A percentile compares a stretch with the other conserved stretches of the same genome.
Evolutionary conservation across 2,113 vertebrate species (phyloP).

Genomic region (Odontesthes bonariensis): DNA sequence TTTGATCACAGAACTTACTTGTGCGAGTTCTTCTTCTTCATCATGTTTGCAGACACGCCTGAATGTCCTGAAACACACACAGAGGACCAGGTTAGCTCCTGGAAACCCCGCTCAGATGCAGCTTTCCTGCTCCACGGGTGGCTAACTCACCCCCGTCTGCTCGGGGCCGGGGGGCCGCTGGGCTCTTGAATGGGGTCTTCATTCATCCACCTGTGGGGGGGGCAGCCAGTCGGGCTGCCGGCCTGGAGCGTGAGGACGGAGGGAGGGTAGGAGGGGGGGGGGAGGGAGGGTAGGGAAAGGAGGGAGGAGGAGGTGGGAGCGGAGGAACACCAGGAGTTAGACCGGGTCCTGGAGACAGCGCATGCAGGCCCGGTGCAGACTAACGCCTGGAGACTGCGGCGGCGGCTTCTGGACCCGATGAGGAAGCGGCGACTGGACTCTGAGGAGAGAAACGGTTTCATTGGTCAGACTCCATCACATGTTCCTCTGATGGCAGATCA

Average conservation of each 20-base stretch:
- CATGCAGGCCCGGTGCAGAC: constrained; percentile 46
- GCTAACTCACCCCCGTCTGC: constrained; percentile 88
- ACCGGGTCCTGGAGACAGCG: constrained; percentile 25
- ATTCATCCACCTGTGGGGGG: constrained; percentile 92
- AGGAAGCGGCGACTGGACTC: background rate
- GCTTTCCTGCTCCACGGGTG: fast-evolving
- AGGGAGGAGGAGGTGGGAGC: constrained; percentile 42
- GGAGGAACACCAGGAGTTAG: constrained; percentile 59
- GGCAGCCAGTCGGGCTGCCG: constrained; percentile 76
- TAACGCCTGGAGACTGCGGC: constrained; percentile 36
- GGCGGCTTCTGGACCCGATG: constrained; percentile 11
- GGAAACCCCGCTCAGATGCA: too few relatives aligned
- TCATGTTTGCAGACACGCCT: constrained; percentile 94
- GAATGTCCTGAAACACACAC: constrained; percentile 86
- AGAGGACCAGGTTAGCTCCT: too few relatives aligned
- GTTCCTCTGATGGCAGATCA: too few relatives aligned
- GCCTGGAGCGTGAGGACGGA: background rate
- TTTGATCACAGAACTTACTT: constrained; percentile 83
- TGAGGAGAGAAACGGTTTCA: constrained; percentile 11
- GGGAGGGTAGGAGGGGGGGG: constrained; percentile 8
- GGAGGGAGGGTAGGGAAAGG: constrained; percentile 42
- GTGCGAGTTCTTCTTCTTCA: constrained; percentile 96
- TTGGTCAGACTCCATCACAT: too few relatives aligned
- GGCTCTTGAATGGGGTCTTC: constrained; percentile 98
- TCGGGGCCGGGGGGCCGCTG: constrained; percentile 90